A percentile compares a stretch with the other conserved stretches of the same genome.
These are phyloP conservation scores for Glandiceps talaboti DNA, from an alignment of 53 echinoderm and acorn worm genomes.

Conservation along the genomic window DNA sequence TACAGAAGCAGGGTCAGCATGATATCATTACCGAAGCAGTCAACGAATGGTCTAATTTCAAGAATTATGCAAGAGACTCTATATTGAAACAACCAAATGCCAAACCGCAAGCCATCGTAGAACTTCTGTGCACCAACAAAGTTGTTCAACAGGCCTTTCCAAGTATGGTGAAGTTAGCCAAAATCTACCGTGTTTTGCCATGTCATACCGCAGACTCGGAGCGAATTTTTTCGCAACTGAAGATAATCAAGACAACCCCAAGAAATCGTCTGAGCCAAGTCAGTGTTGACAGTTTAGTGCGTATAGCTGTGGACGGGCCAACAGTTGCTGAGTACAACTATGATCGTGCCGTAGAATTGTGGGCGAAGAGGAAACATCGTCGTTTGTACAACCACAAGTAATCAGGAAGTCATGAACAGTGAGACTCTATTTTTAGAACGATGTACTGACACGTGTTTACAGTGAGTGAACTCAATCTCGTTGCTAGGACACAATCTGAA, in stretches of 20 bases:
- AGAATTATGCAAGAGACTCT: neutral
- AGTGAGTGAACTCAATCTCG: neutral
- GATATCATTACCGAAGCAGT: neutral
- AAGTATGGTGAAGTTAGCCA: neutral
- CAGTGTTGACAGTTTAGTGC: slow-evolving; percentile 6
- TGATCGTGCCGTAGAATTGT: neutral
- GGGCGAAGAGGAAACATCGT: slow-evolving; percentile 10
- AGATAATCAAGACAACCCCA: slow-evolving; percentile 2
- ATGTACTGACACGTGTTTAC: neutral
- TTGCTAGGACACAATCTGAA: too few relatives aligned
- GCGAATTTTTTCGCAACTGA: slow-evolving; percentile 5
- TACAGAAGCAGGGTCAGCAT: neutral
- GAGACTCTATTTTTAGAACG: neutral
- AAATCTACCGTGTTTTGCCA: neutral
- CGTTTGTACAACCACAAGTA: neutral
- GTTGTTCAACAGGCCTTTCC: neutral
- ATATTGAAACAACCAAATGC: slow-evolving; percentile 4
- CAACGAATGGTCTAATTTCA: slow-evolving; percentile 10
- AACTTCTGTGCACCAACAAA: neutral
- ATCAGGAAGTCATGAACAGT: neutral
- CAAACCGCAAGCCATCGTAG: neutral
- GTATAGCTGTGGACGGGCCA: slow-evolving; percentile 6
- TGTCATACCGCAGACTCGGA: slow-evolving; percentile 13
- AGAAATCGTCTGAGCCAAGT: slow-evolving; percentile 2
- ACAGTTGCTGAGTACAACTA: neutral